Base-by-base conservation (phyloP, 2,888 invertebrate species). In the Camptogramma bilineatum region DNA sequence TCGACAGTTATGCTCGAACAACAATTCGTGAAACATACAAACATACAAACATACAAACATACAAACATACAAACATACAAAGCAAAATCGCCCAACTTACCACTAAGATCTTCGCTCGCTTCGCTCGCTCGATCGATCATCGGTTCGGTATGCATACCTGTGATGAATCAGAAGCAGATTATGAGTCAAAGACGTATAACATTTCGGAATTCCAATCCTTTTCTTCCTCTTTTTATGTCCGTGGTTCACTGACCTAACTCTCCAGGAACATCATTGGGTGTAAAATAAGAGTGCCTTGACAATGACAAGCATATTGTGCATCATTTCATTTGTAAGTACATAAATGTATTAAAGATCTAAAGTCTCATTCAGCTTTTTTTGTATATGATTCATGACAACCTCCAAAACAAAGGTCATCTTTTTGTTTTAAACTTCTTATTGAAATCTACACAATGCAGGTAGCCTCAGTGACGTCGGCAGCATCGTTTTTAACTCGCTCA, bases 401-500 rank as follows among this genome's bases (percentile, higher is more conserved):
- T 42, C 24, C 13, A 42, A n/a, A 42, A 51, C 24, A 42, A 42
- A 42, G n/a, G 42, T 42, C 5, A 17, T 10, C 2, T 13, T 39
- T 7, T 18, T 21, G 16, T 24, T n/a, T 31, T 10, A 28, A 2
- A 17, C 4, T 2, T 3, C 18, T 18, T 4, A 47, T 9, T 46
- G 18, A 39, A 19, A 52, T n/a, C 13, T 19, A 16, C 13, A 9
- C 17, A 46, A n/a, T 42, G 24, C 54, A 54, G 54, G 47, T 60
- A 60, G 50, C 9, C 51, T 18, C 19, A 65, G 68, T 70, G 68
- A 62, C 70, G 64, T 73, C 72, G 58, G 70, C 68, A 67, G 63
- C 66, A 71, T 67, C 61, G 71, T 74, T 75, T 77, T 58, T 18
- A 63, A 63, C 63, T 42, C 51, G 21, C 24, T 70, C 65, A 64